Evolutionary conservation across 92 coral and sea anemone genomes (phyloP).

Genomic region (Porites lobata): DNA sequence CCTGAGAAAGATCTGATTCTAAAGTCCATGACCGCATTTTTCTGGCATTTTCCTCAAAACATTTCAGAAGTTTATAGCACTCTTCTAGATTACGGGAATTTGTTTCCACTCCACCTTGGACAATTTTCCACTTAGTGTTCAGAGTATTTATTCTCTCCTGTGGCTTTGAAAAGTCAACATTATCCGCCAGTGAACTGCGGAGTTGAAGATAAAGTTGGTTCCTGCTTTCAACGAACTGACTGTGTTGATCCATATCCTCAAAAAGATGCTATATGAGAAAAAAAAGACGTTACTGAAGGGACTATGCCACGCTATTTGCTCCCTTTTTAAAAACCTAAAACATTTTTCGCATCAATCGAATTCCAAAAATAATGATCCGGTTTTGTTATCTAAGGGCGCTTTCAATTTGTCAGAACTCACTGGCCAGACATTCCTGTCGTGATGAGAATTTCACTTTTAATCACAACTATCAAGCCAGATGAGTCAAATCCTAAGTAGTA

Average conservation of each 20-base stretch:
- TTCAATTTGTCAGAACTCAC: no score
- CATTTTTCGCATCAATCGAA: no score
- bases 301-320: no score
- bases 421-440: no score
- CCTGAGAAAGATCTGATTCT: slow-evolving; percentile 72
- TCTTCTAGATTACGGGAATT: slow-evolving; percentile 68
- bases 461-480: no score
- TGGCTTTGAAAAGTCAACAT: slow-evolving; percentile 77
- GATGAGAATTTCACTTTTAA: no score
- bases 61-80: slow-evolving; percentile 67
- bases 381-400: no score
- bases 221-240: slow-evolving; percentile 76
- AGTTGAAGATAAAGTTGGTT: slow-evolving; percentile 76
- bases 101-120: slow-evolving; percentile 72
- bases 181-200: slow-evolving; percentile 72
- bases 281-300: neutral
- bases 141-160: slow-evolving; percentile 75
- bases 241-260: slow-evolving; percentile 80
- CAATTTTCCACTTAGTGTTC: slow-evolving; percentile 82
- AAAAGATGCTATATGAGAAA: slow-evolving; percentile 67
- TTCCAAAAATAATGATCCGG: no score
- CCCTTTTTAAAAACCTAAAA: no score
- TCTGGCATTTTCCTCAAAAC: slow-evolving; percentile 71
- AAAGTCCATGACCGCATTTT: slow-evolving; percentile 72
- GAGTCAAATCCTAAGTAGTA: no score